Conservation (phyloP, 1,140 invertebrate species). For the Drosophila quadrilineata region DNA sequence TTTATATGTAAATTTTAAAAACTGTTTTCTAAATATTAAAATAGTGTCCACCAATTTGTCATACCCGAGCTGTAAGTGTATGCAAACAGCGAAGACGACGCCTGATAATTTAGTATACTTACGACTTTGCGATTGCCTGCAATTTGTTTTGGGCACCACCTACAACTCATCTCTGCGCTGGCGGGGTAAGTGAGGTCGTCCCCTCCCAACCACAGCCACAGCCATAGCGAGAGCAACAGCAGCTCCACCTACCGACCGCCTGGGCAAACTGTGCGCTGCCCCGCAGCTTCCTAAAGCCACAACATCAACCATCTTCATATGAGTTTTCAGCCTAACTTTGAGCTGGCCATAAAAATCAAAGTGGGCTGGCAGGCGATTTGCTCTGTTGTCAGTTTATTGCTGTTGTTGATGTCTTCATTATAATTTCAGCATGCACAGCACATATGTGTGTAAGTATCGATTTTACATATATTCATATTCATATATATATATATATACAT, state of each 20-base stretch:
- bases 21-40: background rate
- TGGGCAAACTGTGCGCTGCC: background rate
- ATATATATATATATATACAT: constrained; percentile 21
- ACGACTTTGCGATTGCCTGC: constrained; percentile 70
- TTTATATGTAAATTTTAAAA: too few species aligned
- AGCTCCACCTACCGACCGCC: too few species aligned
- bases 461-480: background rate
- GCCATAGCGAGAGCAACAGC: too few species aligned
- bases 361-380: constrained; percentile 75
- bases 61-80: background rate
- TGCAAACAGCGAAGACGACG: constrained; percentile 49
- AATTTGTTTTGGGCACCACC: constrained; percentile 76
- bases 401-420: constrained; percentile 71
- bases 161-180: constrained; percentile 50
- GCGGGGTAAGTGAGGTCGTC: too few species aligned
- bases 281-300: background rate
- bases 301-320: constrained; percentile 36
- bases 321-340: too few species aligned
- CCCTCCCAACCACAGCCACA: too few species aligned
- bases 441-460: constrained; percentile 36
- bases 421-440: constrained; percentile 68
- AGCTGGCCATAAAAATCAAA: constrained; percentile 74
- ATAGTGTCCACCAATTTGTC: constrained; percentile 3
- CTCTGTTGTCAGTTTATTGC: constrained; percentile 52
- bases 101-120: constrained; percentile 76